Evolutionary conservation across 1,140 invertebrate species (phyloP).

Genomic region (Aphaenogaster ashmeadi): DNA sequence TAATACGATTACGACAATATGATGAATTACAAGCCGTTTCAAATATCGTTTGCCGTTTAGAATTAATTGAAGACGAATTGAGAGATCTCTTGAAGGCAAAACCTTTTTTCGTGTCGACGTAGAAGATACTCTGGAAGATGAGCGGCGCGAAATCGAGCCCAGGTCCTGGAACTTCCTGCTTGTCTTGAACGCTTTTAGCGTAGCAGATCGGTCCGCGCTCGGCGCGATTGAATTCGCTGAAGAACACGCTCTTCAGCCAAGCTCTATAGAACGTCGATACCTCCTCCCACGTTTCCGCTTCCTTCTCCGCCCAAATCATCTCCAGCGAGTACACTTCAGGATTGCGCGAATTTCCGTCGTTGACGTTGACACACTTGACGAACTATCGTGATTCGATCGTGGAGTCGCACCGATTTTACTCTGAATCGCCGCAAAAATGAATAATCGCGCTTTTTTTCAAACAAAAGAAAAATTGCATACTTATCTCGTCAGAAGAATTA

Average conservation of each 20-base stretch:
- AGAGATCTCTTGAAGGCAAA: constrained; percentile 44
- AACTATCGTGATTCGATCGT: constrained; percentile 5
- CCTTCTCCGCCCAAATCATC: constrained; percentile 81
- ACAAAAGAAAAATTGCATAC: background rate
- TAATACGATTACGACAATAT: background rate
- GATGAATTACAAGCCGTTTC: background rate
- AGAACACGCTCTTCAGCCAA: constrained; percentile 89
- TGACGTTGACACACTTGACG: constrained; percentile 25
- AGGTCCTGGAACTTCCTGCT: constrained; percentile 78
- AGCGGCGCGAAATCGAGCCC: constrained; percentile 88
- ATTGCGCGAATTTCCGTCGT: constrained; percentile 62
- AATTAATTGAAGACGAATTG: background rate
- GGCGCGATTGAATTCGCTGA: constrained; percentile 90
- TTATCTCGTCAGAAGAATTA: background rate
- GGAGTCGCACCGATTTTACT: background rate
- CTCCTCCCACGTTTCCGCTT: constrained; percentile 84
- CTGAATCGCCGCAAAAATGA: background rate
- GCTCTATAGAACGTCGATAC: constrained; percentile 87
- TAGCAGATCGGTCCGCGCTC: constrained; percentile 88
- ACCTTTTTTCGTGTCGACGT: constrained; percentile 91
- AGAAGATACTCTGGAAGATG: constrained; percentile 89
- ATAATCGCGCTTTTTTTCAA: constrained; percentile 4
- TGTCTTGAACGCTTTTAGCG: constrained; percentile 19
- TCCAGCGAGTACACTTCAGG: constrained; percentile 59
- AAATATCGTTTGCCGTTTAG: background rate